Evolutionary conservation across 1,140 invertebrate species (phyloP), one percentile per base, ranked within the genome.

Genomic region (Drosophila quadrilineata): DNA sequence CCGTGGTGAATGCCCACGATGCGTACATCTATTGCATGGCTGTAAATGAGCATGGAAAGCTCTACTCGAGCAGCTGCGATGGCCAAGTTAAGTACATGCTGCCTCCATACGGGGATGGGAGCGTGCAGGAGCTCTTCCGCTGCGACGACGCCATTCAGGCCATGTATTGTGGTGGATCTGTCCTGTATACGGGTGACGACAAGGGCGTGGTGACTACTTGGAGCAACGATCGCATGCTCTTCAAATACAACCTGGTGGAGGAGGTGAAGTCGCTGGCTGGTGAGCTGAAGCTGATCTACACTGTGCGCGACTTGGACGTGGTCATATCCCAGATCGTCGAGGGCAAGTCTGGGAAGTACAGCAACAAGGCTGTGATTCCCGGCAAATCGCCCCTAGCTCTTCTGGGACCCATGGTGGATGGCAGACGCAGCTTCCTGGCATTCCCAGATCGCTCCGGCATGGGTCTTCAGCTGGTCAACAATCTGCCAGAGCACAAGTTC

Each of bases 31-130:
- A 88, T 53, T 84, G 87, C 35, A 66, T 89, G 67, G 69, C 74
- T 14, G 48, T 87, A 1, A 89, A 89, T 57, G 59, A 65, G 21
- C 57, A 86, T 3, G 88, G 88, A 6, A 88, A 88, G 48, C 28
- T 90, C 0, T 90, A 88, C 50, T 84, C 89, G 17, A 88, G 87
- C 69, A 86, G 87, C 50, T 88, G 87, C 57, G 87, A 89, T 68
- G 88, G 89, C 8, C 77, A 71, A 38, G 85, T 90, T 6, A 87
- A 80, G 63, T 87, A 59, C 21, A 76, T 84, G 63, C 19, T 64
- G 36, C 72, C 88, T 5, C 89, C 89, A 0, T 80, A 89, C 29
- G 70, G 35, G 3, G 68, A 72, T 19, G 56, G 45, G 0, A 8
- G 35, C 0, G 69, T 75, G n/a, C 50, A 82, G 40, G 75, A 88